These are phyloP conservation scores for Rissa tridactyla DNA, from an alignment of 2,113 vertebrate genomes.

Conservation along the genomic window DNA sequence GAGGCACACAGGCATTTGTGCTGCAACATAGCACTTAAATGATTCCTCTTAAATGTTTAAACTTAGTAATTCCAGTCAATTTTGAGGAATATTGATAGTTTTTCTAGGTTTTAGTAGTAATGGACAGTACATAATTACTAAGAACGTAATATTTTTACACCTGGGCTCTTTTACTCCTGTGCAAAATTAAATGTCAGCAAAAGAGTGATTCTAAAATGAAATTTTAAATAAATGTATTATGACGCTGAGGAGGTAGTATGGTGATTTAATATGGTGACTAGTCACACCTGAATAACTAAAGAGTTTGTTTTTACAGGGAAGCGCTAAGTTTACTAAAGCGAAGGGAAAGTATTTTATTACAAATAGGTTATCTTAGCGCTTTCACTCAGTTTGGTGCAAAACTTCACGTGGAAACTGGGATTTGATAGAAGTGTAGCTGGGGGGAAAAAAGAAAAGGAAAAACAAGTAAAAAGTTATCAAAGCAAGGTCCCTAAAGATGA, in stretches of 20 bases:
- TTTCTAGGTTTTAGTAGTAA: constrained; percentile 14
- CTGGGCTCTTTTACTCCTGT: constrained; percentile 47
- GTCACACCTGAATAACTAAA: constrained; percentile 69
- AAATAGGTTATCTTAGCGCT: constrained; percentile 5
- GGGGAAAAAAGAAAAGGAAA: background rate
- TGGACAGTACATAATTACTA: constrained; percentile 19
- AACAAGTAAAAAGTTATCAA: background rate
- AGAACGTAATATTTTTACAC: constrained; percentile 60
- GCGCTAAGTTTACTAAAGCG: background rate
- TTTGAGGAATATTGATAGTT: constrained; percentile 1
- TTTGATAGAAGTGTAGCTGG: background rate
- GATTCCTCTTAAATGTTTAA: constrained; percentile 4
- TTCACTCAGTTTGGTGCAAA: background rate
- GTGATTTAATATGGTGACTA: constrained; percentile 49
- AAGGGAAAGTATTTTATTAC: constrained; percentile 46
- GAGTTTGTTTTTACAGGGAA: constrained; percentile 63
- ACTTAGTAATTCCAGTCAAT: background rate
- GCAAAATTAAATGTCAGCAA: constrained; percentile 52
- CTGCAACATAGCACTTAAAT: background rate
- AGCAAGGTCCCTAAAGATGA: background rate
- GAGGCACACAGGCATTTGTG: background rate
- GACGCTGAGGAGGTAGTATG: background rate
- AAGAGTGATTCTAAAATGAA: constrained; percentile 34
- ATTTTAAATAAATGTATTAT: constrained; percentile 35
- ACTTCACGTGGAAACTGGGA: background rate